Base-by-base conservation (phyloP, 1,140 invertebrate genomes). In the Drosophila hydei region DNA sequence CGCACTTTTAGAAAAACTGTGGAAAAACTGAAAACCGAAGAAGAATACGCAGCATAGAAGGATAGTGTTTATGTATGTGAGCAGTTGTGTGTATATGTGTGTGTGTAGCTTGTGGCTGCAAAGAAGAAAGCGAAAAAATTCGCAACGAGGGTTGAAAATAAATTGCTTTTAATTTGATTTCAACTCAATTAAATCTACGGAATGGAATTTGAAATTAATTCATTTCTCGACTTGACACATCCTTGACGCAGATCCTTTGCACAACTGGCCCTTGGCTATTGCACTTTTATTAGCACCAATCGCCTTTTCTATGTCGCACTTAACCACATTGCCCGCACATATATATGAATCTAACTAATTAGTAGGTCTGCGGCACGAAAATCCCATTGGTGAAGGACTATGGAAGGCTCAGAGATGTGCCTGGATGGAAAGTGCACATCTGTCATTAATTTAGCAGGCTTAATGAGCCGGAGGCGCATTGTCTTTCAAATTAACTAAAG, bases 161-260 rank as follows among this genome's bases (percentile, higher is more conserved):
- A 89, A 90, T 91, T 91, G 83, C 83, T 91, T 91, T 91, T 91
- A 91, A 91, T 91, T 91, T 91, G 89, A 90, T 91, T 91, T 91
- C 87, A 91, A 91, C 87, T 91, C 87, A 91, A 91, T 91, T 91
- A 91, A 91, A 91, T 91, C 76, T 77, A 85, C 79, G 72, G 88
- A 91, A 91, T 91, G 79, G 83, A 91, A 90, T 91, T 91, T 90
- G 75, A 85, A 91, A 91, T 91, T 91, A 89, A 91, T 77, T 91
- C 87, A 74, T 72, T 77, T 63, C 48, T 42, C 52, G 54, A 64
- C 64, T 80, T 69, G 54, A 58, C 65, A 63, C 73, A 85, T 60
- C 56, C 59, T 61, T 48, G 55, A 45, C 43, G 52, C 52, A 54
- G 47, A 51, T 75, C 27, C 50, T 73, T 56, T 18, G 52, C 65